Evolutionary conservation across 2,888 invertebrate genomes (phyloP).

Genomic region (Malachius bipustulatus): DNA sequence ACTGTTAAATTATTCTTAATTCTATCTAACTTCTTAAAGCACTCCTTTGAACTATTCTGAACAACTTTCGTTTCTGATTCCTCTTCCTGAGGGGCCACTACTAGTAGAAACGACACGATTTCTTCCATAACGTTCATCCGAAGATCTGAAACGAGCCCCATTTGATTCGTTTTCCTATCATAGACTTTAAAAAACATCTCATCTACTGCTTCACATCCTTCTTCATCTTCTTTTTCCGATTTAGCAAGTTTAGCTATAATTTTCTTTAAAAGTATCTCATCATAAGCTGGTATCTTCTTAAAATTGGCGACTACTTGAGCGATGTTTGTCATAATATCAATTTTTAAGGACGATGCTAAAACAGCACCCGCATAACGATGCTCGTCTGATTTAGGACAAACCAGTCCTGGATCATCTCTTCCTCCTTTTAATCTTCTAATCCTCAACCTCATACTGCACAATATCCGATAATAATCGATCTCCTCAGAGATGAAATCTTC

Average conservation of each 20-base stretch:
- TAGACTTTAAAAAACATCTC: conserved; percentile 1
- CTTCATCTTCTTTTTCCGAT: conserved; percentile 5
- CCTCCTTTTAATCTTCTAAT: conserved; percentile 11
- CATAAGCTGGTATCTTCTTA: background rate
- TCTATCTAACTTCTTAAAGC: too few relatives aligned
- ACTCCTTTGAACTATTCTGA: too few relatives aligned
- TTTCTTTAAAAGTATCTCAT: background rate
- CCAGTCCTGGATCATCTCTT: conserved; percentile 2
- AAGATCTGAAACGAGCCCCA: conserved; percentile 7
- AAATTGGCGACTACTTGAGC: conserved; percentile 4
- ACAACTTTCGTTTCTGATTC: too few relatives aligned
- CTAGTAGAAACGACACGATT: conserved; percentile 5
- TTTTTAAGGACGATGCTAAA: conserved; percentile 4
- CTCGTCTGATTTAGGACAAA: conserved; percentile 11
- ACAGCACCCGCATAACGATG: conserved; percentile 12
- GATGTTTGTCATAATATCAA: conserved; percentile 9
- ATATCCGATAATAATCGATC: conserved; percentile 10
- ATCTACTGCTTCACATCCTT: too few relatives aligned
- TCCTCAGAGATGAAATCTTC: conserved; percentile 13
- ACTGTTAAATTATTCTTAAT: too few relatives aligned
- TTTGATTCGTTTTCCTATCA: conserved; percentile 3
- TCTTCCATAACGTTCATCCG: conserved; percentile 12
- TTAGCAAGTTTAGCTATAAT: background rate
- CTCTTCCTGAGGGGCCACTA: background rate
- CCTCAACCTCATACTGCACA: conserved; percentile 5